A percentile compares a stretch with the other conserved stretches of the same genome.
phyloP scores from a whole-genome alignment of 2,888 invertebrate species.

The Thelaira solivaga region DNA sequence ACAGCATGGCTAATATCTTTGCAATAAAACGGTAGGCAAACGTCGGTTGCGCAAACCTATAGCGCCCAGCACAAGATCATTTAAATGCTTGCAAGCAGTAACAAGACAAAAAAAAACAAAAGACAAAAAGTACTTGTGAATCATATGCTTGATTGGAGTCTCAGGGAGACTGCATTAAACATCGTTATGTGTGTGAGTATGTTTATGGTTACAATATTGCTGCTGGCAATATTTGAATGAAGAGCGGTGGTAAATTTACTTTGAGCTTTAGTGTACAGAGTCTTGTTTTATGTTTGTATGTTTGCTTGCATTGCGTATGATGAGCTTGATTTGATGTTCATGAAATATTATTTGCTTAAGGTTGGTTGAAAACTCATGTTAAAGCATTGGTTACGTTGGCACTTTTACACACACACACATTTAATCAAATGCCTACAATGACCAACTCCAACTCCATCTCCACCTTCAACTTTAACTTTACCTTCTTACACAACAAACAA shows the following conservation, averaged over 20 bases:
- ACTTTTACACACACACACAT: slow-evolving; percentile 32
- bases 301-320: slow-evolving; percentile 22
- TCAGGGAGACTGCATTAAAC: slow-evolving; percentile 42
- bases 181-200: not conserved
- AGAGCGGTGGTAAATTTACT: slow-evolving; percentile 46
- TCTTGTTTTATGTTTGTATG: slow-evolving; percentile 28
- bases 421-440: not conserved
- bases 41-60: slow-evolving; percentile 59
- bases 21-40: slow-evolving; percentile 70
- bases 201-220: slow-evolving; percentile 56
- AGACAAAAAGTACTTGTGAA: slow-evolving; percentile 1
- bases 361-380: slow-evolving; percentile 56
- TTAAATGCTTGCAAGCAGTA: slow-evolving; percentile 28
- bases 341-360: slow-evolving; percentile 61
- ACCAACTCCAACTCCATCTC: slow-evolving; percentile 47
- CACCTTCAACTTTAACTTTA: slow-evolving; percentile 54
- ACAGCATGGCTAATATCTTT: slow-evolving; percentile 69
- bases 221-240: slow-evolving; percentile 58
- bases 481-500: slow-evolving; percentile 22
- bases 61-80: slow-evolving; percentile 43
- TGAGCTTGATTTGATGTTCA: slow-evolving; percentile 43
- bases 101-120: not conserved
- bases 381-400: slow-evolving; percentile 61
- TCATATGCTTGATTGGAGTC: slow-evolving; percentile 29
- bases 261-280: not conserved